These are phyloP conservation scores for Rhagoletis zephyria DNA, from an alignment of 1,140 invertebrate species.

Conservation along the genomic window DNA sequence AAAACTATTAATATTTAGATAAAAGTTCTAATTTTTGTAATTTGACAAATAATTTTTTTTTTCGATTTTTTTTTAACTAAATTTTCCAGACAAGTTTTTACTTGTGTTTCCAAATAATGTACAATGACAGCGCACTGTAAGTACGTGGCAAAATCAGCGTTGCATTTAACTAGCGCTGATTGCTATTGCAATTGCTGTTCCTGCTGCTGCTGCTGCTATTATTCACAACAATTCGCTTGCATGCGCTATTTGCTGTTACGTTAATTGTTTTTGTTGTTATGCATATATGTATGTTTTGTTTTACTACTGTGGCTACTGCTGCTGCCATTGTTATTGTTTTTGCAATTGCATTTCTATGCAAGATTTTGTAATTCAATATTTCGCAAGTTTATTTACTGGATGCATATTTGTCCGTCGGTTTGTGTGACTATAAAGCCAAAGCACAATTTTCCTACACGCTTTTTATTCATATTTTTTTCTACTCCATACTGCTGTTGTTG, in stretches of 20 bases:
- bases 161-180: neutral
- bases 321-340: neutral
- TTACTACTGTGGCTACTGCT: neutral
- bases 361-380: slow-evolving; percentile 47
- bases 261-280: slow-evolving; percentile 11
- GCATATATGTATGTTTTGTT: neutral
- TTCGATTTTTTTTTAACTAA: too few species aligned
- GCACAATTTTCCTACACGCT: neutral
- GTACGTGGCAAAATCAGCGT: neutral
- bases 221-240: neutral
- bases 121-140: too few species aligned
- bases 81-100: too few species aligned
- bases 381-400: slow-evolving; percentile 9
- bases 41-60: too few species aligned
- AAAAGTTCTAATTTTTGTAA: too few species aligned
- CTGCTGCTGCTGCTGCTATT: neutral
- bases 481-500: neutral
- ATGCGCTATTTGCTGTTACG: neutral
- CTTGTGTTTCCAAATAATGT: too few species aligned
- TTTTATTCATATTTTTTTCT: neutral
- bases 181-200: neutral
- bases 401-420: neutral
- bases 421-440: slow-evolving; percentile 17
- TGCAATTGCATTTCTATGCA: neutral
- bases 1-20: too few species aligned